phyloP scores from a whole-genome alignment of 2,888 invertebrate genomes.

The Pteria penguin region DNA sequence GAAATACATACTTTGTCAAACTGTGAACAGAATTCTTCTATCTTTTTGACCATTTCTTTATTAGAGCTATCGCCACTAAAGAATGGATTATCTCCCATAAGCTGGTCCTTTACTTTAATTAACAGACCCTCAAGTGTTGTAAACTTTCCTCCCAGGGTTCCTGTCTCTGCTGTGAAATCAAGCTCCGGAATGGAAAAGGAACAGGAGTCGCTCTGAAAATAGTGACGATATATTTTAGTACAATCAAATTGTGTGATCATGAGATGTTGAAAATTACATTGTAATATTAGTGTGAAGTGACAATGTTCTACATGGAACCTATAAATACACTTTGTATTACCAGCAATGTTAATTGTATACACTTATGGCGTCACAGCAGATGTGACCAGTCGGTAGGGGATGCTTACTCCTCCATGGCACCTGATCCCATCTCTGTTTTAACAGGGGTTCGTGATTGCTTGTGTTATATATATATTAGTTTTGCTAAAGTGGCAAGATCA shows the following conservation, averaged over 20 bases:
- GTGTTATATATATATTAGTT: not conserved
- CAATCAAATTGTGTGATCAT: not conserved
- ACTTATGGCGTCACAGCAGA: not conserved
- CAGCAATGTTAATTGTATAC: too few species aligned
- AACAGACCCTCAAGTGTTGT: slow-evolving; percentile 96
- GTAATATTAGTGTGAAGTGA: too few species aligned
- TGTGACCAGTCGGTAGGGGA: too few species aligned
- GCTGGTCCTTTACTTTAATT: slow-evolving; percentile 86
- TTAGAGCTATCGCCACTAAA: slow-evolving; percentile 86
- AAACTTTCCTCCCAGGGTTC: slow-evolving; percentile 94
- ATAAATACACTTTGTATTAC: too few species aligned
- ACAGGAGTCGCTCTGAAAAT: slow-evolving; percentile 88
- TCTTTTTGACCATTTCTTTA: slow-evolving; percentile 73
- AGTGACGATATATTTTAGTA: not conserved
- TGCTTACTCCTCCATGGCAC: too few species aligned
- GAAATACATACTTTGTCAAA: slow-evolving; percentile 85
- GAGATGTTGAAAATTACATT: too few species aligned
- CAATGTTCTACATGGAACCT: too few species aligned
- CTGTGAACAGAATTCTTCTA: slow-evolving; percentile 85
- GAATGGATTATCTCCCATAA: slow-evolving; percentile 84
- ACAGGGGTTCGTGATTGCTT: too few species aligned
- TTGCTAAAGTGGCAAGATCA: not conserved
- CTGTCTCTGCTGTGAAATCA: slow-evolving; percentile 89
- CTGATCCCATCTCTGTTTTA: too few species aligned
- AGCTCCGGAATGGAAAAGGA: slow-evolving; percentile 90